phyloP scores from a whole-genome alignment of 2,888 invertebrate genomes.

The Eucera pruinosa region DNA sequence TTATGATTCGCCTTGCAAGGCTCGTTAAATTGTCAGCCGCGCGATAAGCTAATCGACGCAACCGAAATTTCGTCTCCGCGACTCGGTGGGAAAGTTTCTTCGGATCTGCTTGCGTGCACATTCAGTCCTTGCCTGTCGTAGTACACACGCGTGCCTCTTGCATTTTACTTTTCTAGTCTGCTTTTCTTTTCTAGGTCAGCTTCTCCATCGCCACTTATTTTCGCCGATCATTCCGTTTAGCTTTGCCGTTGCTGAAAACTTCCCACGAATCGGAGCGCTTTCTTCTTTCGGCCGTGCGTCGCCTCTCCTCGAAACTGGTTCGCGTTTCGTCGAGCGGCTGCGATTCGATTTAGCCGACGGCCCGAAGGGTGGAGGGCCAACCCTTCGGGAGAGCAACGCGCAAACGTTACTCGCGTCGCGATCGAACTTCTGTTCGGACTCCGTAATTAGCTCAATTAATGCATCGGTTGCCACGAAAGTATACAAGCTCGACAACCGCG shows the following conservation, averaged over 20 bases:
- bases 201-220: conserved; percentile 73
- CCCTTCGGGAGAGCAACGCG: neutral
- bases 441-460: neutral
- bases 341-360: neutral
- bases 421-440: neutral
- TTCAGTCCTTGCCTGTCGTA: conserved; percentile 78
- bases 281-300: conserved; percentile 40
- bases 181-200: conserved; percentile 81
- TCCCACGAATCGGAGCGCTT: conserved; percentile 55
- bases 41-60: neutral
- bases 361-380: neutral
- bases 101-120: conserved; percentile 83
- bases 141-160: conserved; percentile 70
- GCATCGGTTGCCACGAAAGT: no score
- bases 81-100: conserved; percentile 79
- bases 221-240: conserved; percentile 66
- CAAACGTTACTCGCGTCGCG: neutral
- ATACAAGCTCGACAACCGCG: no score
- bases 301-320: neutral
- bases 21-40: conserved; percentile 20
- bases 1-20: neutral
- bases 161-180: conserved; percentile 81
- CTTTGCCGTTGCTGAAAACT: conserved; percentile 48
- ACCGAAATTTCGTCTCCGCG: neutral
- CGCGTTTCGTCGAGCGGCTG: neutral